Percentiles rank a stretch among this genome's conserved stretches.
Conservation (phyloP, 2,888 invertebrate genomes). For the Penaeus monodon region DNA sequence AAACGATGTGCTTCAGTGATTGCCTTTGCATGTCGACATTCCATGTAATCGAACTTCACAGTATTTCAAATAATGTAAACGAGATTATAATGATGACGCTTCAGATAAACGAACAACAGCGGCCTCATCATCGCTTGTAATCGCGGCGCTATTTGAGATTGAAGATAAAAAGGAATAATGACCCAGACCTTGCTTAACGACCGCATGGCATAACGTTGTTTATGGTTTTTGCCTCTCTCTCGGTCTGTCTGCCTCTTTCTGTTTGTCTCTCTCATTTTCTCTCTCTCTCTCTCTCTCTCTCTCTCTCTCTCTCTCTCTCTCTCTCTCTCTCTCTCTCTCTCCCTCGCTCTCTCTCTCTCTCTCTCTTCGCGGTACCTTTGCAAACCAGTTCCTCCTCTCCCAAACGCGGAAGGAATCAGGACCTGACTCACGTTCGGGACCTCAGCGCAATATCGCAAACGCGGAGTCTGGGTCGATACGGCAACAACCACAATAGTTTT, state of each 20-base stretch:
- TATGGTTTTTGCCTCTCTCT: neutral
- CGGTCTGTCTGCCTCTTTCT: neutral
- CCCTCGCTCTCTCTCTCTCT: constrained; percentile 1
- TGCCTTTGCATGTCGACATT: too few relatives aligned
- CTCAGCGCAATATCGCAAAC: too few relatives aligned
- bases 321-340: constrained; percentile 1
- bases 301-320: neutral
- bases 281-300: neutral
- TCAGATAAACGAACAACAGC: too few relatives aligned
- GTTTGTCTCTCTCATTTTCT: neutral
- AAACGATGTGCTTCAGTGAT: too few relatives aligned
- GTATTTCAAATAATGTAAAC: too few relatives aligned
- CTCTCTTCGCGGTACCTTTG: neutral
- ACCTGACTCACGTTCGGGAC: neutral
- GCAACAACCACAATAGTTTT: constrained; percentile 39
- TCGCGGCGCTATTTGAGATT: too few relatives aligned
- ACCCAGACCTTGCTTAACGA: neutral
- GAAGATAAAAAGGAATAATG: too few relatives aligned
- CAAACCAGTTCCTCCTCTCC: neutral
- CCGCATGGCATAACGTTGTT: constrained; percentile 14
- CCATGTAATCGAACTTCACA: too few relatives aligned
- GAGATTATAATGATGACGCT: too few relatives aligned
- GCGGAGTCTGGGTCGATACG: neutral
- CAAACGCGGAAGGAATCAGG: neutral
- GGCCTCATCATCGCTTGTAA: too few relatives aligned